Percentiles rank a stretch among this genome's conserved stretches.
Evolutionary conservation across 64 coral and sea anemone genomes (phyloP).

Genomic region (Montipora sp.): DNA sequence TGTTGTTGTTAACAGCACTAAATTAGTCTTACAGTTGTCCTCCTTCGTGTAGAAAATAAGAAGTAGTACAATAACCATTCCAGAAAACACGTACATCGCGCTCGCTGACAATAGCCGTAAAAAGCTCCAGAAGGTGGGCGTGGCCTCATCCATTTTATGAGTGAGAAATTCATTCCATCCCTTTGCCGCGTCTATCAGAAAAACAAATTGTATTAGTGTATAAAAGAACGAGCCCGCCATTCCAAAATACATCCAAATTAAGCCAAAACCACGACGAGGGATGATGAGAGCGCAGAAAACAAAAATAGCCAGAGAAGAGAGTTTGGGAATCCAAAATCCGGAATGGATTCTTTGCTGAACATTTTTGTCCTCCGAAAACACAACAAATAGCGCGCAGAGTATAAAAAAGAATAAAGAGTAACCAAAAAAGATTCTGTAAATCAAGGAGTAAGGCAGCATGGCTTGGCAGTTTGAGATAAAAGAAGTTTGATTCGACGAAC

Average conservation of each 20-base stretch:
- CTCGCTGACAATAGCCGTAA: slow-evolving; percentile 8
- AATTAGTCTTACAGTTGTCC: slow-evolving; percentile 66
- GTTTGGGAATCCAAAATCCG: slow-evolving; percentile 85
- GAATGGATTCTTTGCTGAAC: slow-evolving; percentile 54
- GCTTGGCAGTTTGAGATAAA: slow-evolving; percentile 9
- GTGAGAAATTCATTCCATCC: slow-evolving; percentile 53
- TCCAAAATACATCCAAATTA: slow-evolving; percentile 66
- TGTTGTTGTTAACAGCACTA: slow-evolving; percentile 65
- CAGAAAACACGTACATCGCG: slow-evolving; percentile 14
- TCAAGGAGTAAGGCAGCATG: slow-evolving; percentile 35
- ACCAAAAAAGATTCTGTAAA: slow-evolving; percentile 69
- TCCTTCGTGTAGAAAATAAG: slow-evolving; percentile 58
- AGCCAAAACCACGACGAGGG: slow-evolving; percentile 67
- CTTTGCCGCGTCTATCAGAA: slow-evolving; percentile 68
- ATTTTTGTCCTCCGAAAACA: background rate
- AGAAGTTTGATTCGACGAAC: background rate
- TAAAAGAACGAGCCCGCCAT: slow-evolving; percentile 70
- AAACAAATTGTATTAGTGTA: slow-evolving; percentile 67
- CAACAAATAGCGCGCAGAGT: slow-evolving; percentile 26
- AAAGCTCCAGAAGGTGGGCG: slow-evolving; percentile 1
- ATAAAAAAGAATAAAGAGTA: slow-evolving; percentile 65
- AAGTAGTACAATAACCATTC: slow-evolving; percentile 14
- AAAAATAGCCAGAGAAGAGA: slow-evolving; percentile 45
- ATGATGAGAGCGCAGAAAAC: slow-evolving; percentile 43
- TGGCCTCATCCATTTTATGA: background rate